Evolutionary conservation across 2,888 invertebrate genomes (phyloP).

Genomic region (Carterocephalus palaemon): DNA sequence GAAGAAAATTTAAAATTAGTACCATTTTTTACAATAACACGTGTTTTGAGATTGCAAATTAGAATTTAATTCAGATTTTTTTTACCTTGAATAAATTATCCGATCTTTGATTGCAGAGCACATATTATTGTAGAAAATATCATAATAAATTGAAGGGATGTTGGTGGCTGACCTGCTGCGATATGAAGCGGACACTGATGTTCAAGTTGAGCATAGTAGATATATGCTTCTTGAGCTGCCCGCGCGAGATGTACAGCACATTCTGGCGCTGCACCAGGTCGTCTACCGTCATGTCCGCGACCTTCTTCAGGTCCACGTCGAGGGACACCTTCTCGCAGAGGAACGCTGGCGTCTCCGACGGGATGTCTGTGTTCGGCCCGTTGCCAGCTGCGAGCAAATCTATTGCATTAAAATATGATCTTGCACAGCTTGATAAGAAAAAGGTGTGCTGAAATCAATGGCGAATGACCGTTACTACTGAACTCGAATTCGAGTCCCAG

Average conservation of each 20-base stretch:
- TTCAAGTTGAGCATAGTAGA: constrained; percentile 95
- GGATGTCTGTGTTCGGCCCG: constrained; percentile 68
- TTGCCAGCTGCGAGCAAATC: constrained; percentile 55
- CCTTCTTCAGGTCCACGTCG: constrained; percentile 92
- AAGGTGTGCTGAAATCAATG: no score
- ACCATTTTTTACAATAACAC: no score
- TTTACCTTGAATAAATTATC: no score
- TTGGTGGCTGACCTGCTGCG: constrained; percentile 88
- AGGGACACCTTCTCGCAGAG: constrained; percentile 94
- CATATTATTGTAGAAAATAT: no score
- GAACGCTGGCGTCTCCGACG: constrained; percentile 91
- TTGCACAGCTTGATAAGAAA: no score
- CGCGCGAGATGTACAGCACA: constrained; percentile 90
- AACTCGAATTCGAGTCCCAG: no score
- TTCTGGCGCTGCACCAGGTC: constrained; percentile 90
- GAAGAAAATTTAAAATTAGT: no score
- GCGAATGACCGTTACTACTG: no score
- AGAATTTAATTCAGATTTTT: no score
- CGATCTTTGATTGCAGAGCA: no score
- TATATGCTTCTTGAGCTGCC: constrained; percentile 93
- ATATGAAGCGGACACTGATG: constrained; percentile 91
- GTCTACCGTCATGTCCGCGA: constrained; percentile 93
- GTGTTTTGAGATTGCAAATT: no score
- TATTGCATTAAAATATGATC: background rate
- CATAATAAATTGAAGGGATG: no score